phyloP scores from a whole-genome alignment of 2,113 vertebrate genomes.

The Thomomys bottae region DNA sequence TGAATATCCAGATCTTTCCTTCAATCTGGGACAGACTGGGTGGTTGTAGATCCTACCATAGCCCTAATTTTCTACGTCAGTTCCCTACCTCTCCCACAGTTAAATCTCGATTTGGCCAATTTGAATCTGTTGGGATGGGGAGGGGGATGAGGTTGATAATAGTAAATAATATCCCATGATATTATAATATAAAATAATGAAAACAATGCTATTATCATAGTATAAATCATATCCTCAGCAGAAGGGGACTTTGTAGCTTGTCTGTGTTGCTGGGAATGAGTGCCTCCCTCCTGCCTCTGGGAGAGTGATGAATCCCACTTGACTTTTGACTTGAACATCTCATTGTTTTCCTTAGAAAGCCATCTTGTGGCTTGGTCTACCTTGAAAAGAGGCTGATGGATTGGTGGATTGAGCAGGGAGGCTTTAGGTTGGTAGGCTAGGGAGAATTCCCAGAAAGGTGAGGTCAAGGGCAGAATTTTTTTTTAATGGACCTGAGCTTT shows the following conservation, averaged over 20 bases:
- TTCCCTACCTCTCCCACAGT: too few species aligned
- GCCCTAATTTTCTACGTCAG: neutral
- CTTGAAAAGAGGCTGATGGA: neutral
- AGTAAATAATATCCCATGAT: neutral
- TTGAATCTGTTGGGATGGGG: neutral
- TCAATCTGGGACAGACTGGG: neutral
- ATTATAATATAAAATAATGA: too few species aligned
- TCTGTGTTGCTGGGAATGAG: neutral
- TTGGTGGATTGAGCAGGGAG: neutral
- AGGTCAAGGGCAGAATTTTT: neutral
- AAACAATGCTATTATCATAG: too few species aligned
- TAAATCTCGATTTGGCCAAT: neutral
- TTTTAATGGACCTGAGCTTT: too few species aligned
- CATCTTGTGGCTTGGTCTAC: neutral
- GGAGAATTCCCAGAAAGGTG: neutral
- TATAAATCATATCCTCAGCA: too few species aligned
- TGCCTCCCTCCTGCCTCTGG: neutral
- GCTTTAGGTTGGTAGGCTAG: too few species aligned
- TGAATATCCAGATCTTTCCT: neutral
- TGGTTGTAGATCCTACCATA: too few species aligned
- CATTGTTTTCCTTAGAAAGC: neutral
- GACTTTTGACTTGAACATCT: too few species aligned
- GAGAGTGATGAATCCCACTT: neutral
- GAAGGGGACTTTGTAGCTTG: too few species aligned
- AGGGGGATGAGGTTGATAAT: neutral